Base-by-base conservation (phyloP, 2,888 invertebrate species). In the Perizoma affinitatum region DNA sequence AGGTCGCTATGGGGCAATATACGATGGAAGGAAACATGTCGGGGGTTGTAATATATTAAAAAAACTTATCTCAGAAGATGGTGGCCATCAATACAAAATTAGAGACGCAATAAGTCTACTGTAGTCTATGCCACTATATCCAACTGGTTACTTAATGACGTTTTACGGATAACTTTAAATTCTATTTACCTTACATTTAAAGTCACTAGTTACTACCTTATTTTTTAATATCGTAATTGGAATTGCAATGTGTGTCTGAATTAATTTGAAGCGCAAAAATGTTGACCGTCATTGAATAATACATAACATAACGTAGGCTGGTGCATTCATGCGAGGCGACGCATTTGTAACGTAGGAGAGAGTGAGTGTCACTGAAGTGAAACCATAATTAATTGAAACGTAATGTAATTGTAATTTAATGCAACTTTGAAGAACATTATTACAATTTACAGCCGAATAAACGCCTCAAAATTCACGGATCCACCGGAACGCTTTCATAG, bases 361-460 rank as follows among this genome's bases (percentile, higher is more conserved):
- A 84, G 85, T 77, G 79, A 74, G 73, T 69, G 67, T 67, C 72
- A 73, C 71, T 74, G 86, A 84, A 85, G 88, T 83, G 85, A 86
- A 87, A 85, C 74, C 76, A 63, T 71, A 66, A 67, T 68, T 70
- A 74, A 63, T 66, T 66, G 46, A 65, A 63, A 58, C 53, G 44
- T 5, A 54, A 22, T 22, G 22, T 22, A 22, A 22, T 22, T 22
- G 22, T 22, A 22, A 22, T 22, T 22, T 22, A 22, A 22, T 22
- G 22, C 43, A 42, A 49, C 45, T 43, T 56, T 22, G 33, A 48
- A 6, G 48, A n/a, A 52, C 36, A 53, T 33, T 36, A 22, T 22
- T 56, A 41, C 44, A 10, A 10, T 10, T 45, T 40, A 41, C 11
- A 49, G 43, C 35, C n/a, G 33, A 33, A 50, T 49, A 50, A 40